Evolutionary conservation across 2,113 vertebrate genomes (phyloP).

Genomic region (Anarhynchus alexandrinus): DNA sequence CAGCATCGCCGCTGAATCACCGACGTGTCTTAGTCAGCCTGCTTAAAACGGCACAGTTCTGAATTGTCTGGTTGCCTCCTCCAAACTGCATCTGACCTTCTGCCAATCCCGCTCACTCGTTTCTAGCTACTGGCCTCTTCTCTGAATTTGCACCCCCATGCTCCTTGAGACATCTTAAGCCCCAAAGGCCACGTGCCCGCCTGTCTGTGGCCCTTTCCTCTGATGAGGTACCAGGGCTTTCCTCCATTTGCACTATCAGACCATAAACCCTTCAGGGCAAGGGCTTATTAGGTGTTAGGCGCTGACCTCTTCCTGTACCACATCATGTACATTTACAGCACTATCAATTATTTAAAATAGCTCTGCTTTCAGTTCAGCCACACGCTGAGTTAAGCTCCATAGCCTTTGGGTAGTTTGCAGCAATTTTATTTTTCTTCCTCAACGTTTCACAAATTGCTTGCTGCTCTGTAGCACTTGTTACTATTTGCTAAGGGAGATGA

Average conservation of each 20-base stretch:
- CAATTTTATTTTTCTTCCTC: constrained; percentile 8
- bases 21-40: constrained; percentile 5
- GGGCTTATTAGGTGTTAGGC: background rate
- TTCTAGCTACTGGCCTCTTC: background rate
- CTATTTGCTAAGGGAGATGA: constrained; percentile 17
- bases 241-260: background rate
- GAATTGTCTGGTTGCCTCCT: constrained; percentile 3
- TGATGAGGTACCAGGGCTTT: background rate
- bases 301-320: constrained; percentile 15
- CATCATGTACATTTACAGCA: constrained; percentile 16
- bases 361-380: constrained; percentile 16
- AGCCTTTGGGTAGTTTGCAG: constrained; percentile 9
- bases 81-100: background rate
- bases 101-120: accelerated
- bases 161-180: background rate
- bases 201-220: background rate
- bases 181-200: accelerated
- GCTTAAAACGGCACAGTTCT: constrained; percentile 38
- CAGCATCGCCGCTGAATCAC: constrained; percentile 25
- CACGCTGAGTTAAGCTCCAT: constrained; percentile 29
- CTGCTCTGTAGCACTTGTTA: constrained; percentile 1
- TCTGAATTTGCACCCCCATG: accelerated
- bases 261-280: background rate
- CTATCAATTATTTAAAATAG: constrained; percentile 60
- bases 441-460: background rate